Evolutionary conservation across 2,888 invertebrate species (phyloP).

Genomic region (Megalurothrips usitatus): DNA sequence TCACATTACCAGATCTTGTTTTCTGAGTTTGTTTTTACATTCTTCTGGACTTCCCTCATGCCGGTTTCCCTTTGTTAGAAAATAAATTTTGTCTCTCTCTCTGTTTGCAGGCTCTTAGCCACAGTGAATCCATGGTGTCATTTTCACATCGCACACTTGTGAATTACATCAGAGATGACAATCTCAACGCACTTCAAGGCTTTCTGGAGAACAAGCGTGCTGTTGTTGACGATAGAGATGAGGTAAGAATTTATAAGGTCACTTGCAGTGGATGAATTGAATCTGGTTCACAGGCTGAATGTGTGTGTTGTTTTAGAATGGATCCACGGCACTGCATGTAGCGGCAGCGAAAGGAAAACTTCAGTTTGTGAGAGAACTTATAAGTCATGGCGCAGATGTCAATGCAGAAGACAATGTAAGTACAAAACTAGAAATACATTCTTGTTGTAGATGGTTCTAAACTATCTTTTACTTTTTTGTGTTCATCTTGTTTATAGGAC

Average conservation of each 20-base stretch:
- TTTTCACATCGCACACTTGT: conserved; percentile 77
- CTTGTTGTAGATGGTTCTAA: conserved; percentile 7
- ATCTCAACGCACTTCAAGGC: conserved; percentile 70
- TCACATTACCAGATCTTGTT: conserved; percentile 17
- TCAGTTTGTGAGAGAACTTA: conserved; percentile 75
- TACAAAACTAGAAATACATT: conserved; percentile 30
- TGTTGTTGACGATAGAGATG: conserved; percentile 81
- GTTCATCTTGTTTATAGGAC: conserved; percentile 53
- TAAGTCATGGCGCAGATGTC: conserved; percentile 88
- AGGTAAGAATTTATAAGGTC: conserved; percentile 53
- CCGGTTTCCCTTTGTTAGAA: conserved; percentile 9
- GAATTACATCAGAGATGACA: conserved; percentile 75
- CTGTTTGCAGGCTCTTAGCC: conserved; percentile 70
- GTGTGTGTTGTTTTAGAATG: conserved; percentile 61
- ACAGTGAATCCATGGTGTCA: conserved; percentile 88
- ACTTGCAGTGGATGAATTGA: conserved; percentile 3
- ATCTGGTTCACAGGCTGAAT: background rate
- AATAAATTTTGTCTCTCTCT: conserved; percentile 35
- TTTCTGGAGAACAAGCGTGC: conserved; percentile 78
- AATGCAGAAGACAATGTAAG: conserved; percentile 76
- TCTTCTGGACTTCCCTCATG: background rate
- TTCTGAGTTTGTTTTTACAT: background rate
- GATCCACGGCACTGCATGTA: conserved; percentile 88
- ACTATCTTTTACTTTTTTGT: background rate
- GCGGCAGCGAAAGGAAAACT: conserved; percentile 82